phyloP scores from a whole-genome alignment of 2,888 invertebrate species.

The Ariolimax columbianus region DNA sequence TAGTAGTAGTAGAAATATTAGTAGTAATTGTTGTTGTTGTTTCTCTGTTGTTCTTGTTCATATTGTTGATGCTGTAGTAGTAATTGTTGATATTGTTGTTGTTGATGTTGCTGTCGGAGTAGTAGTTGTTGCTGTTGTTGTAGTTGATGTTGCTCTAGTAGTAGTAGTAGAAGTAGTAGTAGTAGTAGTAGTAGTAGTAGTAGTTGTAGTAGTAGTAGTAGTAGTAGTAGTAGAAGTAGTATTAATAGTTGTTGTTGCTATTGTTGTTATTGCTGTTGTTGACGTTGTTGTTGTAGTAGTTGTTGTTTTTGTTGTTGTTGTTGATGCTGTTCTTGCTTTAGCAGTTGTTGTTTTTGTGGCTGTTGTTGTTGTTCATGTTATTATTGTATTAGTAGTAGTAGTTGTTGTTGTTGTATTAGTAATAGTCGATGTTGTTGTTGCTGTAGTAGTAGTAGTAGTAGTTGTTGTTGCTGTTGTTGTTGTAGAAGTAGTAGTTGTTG shows the following conservation, averaged over 20 bases:
- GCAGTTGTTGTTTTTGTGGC: background rate
- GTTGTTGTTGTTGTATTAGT: background rate
- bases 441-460: background rate
- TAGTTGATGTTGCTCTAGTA: background rate
- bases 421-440: background rate
- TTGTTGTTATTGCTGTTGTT: background rate
- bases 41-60: no score
- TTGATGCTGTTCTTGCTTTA: background rate
- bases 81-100: no score
- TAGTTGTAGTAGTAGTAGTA: background rate
- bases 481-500: background rate
- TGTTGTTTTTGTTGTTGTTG: background rate
- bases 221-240: background rate
- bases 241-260: background rate
- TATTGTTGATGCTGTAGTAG: background rate
- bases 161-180: slow-evolving; percentile 11
- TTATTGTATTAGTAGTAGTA: background rate
- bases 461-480: background rate
- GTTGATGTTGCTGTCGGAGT: no score
- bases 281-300: background rate
- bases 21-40: slow-evolving; percentile 6
- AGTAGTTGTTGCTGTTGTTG: background rate
- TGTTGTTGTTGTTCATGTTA: background rate
- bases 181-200: slow-evolving; percentile 1
- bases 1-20: no score